A percentile compares a stretch with the other conserved stretches of the same genome.
Evolutionary conservation across 2,113 vertebrate genomes (phyloP).

Genomic region (Sapayoa aenigma): DNA sequence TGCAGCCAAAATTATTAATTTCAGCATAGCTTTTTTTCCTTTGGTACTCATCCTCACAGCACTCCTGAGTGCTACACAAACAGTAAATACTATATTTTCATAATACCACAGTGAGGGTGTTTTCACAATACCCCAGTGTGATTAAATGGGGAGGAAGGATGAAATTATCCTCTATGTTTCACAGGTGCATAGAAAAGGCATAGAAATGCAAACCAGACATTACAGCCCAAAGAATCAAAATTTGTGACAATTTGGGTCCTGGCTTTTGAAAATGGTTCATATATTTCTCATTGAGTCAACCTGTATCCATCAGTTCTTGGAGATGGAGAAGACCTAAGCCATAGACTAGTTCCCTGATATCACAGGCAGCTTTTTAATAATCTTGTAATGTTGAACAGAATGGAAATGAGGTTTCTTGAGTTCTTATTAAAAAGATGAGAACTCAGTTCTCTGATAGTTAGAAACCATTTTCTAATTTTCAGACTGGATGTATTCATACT

Average conservation of each 20-base stretch:
- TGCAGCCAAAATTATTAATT: conserved; percentile 62
- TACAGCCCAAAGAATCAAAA: not conserved
- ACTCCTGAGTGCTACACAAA: conserved; percentile 33
- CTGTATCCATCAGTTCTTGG: not conserved
- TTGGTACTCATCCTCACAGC: conserved; percentile 54
- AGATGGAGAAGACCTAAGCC: not conserved
- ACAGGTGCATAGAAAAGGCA: not conserved
- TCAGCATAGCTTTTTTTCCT: conserved; percentile 26
- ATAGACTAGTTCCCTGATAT: not conserved
- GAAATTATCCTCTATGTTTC: not conserved
- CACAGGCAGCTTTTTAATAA: conserved; percentile 30
- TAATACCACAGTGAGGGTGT: conserved; percentile 3
- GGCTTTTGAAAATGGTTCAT: not conserved
- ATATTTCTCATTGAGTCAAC: not conserved
- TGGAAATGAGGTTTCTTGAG: conserved; percentile 21
- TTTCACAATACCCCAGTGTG: conserved; percentile 7
- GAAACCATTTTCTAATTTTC: conserved; percentile 51
- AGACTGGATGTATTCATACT: conserved; percentile 60
- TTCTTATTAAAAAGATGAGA: conserved; percentile 32
- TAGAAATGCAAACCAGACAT: not conserved
- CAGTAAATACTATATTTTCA: conserved; percentile 49
- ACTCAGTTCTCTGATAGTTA: conserved; percentile 17
- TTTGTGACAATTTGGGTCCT: not conserved
- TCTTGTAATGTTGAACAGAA: conserved; percentile 24
- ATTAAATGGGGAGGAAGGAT: not conserved